Evolutionary conservation across 2,888 invertebrate genomes (phyloP), one percentile per base, ranked within the genome.

Genomic region (Crematogaster levior): DNA sequence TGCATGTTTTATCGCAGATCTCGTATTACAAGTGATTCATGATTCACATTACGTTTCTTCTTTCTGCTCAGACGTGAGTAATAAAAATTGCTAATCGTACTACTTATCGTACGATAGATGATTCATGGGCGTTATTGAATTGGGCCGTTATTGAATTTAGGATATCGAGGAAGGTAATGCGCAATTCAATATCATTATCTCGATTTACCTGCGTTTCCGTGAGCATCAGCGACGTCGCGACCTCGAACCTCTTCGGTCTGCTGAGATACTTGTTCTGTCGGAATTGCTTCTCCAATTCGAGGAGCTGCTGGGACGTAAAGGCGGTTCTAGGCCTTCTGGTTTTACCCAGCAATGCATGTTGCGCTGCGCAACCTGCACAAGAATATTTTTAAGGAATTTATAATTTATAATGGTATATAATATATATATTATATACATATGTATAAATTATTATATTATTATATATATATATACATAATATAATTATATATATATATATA

Each of bases 261-360:
- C 99, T 99, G 61, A 99, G 96, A 95, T 99, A 99, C 95, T 99
- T 99, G 96, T 99, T 99, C 96, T 99, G 98, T 85, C 98, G 97
- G 95, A 99, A 99, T 95, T 99, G 99, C 94, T 99, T 98, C 95
- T 99, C 99, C 93, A 99, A 95, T 95, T 99, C 99, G 90, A 99
- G 95, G 27, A 99, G 96, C 93, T 99, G 99, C 93, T 99, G 99
- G 21, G 97, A 98, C 1, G 99, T 99, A 95, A 99, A 99, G 1
- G 99, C 99, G 0, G 99, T 99, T 82, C 99, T 96, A 0, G 99
- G 99, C 88, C 99, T 96, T 81, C 98, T 95, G 56, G 98, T 98
- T 95, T 98, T 98, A 6, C 98, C 97, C 83, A 97, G 95, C 53
- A 97, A 95, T 0, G 98, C 97, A 94, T 98, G 98, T 18, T 97